Conservation (phyloP, 2,888 invertebrate species). For the Penaeus monodon region DNA sequence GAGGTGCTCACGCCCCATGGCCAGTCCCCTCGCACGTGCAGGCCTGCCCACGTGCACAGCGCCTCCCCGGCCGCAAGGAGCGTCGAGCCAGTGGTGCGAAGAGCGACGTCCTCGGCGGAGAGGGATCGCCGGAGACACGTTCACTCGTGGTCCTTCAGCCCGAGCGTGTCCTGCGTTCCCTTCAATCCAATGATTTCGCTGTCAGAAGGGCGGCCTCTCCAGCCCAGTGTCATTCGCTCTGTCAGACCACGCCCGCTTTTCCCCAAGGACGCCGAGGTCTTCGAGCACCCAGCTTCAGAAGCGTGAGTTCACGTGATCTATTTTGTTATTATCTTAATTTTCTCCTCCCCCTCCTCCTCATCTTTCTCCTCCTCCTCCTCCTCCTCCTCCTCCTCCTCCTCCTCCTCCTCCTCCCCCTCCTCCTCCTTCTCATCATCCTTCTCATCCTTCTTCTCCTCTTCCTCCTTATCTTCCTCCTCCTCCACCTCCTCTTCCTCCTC, state of each 20-base stretch:
- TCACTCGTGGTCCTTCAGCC: slow-evolving; percentile 37
- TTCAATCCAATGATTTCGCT: neutral
- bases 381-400: neutral
- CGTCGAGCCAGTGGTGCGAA: neutral
- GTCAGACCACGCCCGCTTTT: slow-evolving; percentile 21
- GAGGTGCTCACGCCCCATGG: neutral
- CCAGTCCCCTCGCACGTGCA: neutral
- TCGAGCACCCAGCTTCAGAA: neutral
- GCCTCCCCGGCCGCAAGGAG: neutral
- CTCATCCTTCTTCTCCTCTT: neutral
- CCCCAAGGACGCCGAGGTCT: neutral
- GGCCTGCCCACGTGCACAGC: neutral
- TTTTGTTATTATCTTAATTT: neutral
- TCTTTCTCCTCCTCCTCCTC: too few relatives aligned
- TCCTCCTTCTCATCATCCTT: neutral
- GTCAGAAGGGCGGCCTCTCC: slow-evolving; percentile 9
- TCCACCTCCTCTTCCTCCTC: neutral
- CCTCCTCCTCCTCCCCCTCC: neutral
- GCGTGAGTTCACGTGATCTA: too few relatives aligned
- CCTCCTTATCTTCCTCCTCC: neutral
- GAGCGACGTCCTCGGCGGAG: neutral
- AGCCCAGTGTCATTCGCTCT: neutral
- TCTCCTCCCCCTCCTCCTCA: neutral
- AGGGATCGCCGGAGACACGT: neutral
- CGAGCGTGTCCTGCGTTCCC: neutral